Conservation (phyloP, 37 sponge, comb jelly and placozoan species). For the Halisarca cf. caerulea region DNA sequence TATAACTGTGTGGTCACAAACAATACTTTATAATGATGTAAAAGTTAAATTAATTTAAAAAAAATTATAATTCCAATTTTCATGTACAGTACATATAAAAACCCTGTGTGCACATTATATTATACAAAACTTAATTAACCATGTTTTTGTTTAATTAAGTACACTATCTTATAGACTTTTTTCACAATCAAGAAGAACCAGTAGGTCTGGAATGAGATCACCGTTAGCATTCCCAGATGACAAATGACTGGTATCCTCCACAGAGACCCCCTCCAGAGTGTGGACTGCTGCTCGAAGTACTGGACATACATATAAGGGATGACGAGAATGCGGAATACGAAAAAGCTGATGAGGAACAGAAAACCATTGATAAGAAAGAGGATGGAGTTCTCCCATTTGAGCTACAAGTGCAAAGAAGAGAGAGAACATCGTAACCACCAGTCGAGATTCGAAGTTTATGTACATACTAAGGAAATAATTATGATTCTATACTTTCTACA, state of each 20-base stretch:
- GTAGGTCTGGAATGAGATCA: background rate
- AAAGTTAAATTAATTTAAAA: no score
- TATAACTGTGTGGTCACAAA: no score
- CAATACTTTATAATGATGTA: no score
- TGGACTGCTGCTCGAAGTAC: background rate
- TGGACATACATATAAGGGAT: background rate
- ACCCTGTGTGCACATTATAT: no score
- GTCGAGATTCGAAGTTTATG: background rate
- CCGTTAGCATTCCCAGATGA: background rate
- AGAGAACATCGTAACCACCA: background rate
- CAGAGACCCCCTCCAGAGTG: background rate
- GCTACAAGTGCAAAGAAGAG: background rate
- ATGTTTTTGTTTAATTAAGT: background rate
- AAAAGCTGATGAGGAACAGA: background rate
- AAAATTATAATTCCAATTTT: no score
- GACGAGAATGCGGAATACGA: background rate
- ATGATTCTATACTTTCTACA: no score
- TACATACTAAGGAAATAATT: background rate
- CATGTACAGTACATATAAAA: background rate
- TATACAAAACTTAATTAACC: no score
- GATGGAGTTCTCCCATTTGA: background rate
- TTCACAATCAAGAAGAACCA: background rate
- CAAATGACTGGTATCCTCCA: background rate
- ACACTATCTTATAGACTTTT: background rate
- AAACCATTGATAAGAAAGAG: background rate